phyloP scores from a whole-genome alignment of 2,797 vertebrate species.

The Propithecus perrieri region DNA sequence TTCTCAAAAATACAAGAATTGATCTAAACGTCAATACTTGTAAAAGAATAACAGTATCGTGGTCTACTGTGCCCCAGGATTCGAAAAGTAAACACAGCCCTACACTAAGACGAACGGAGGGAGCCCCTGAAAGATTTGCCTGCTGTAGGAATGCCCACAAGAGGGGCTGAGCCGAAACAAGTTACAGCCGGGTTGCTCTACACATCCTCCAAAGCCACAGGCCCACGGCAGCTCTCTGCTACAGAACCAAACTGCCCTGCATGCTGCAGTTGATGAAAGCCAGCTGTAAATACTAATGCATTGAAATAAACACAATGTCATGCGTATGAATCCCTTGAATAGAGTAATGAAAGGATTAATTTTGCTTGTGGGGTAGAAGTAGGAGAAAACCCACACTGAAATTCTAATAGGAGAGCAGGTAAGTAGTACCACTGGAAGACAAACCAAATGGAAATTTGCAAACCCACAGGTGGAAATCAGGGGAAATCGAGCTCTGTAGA shows the following conservation, averaged over 20 bases:
- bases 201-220: not conserved
- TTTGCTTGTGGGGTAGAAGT: not conserved
- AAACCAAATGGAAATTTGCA: not conserved
- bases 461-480: not conserved
- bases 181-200: not conserved
- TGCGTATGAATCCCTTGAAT: not conserved
- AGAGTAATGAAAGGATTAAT: not conserved
- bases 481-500: not conserved
- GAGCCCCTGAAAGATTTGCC: not conserved
- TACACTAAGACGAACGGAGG: not conserved
- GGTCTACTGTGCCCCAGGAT: not conserved
- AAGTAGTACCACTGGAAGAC: not conserved
- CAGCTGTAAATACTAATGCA: not conserved
- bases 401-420: not conserved
- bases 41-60: not conserved
- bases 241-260: not conserved
- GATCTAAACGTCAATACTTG: not conserved
- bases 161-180: not conserved
- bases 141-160: not conserved
- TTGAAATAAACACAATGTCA: not conserved
- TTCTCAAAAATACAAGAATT: slow-evolving; percentile 25
- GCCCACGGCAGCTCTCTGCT: not conserved
- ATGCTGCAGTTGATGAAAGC: not conserved
- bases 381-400: not conserved
- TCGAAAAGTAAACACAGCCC: not conserved